Percentiles rank a stretch among this genome's conserved stretches.
phyloP scores from a whole-genome alignment of 92 coral and sea anemone genomes.

The Porites cylindrica region DNA sequence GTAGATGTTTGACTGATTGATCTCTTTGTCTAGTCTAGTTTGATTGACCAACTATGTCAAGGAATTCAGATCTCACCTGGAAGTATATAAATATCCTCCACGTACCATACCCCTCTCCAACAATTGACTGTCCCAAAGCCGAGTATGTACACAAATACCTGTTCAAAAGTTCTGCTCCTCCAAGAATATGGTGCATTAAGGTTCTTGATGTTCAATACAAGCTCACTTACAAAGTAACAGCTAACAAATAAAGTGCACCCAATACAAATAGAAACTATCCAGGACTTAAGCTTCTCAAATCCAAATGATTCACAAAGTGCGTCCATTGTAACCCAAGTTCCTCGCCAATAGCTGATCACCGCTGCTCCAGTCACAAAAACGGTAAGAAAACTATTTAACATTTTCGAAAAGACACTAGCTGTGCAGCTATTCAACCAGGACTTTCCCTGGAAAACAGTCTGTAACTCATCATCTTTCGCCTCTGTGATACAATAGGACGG shows the following conservation, averaged over 20 bases:
- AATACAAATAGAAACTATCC: not conserved
- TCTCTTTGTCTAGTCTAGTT: too few relatives aligned
- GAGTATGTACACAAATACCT: slow-evolving; percentile 60
- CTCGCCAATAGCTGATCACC: slow-evolving; percentile 79
- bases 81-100: slow-evolving; percentile 39
- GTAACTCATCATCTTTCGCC: slow-evolving; percentile 9
- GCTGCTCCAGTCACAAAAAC: slow-evolving; percentile 60
- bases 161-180: slow-evolving; percentile 38
- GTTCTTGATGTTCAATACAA: not conserved
- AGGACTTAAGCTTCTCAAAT: not conserved
- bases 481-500: slow-evolving; percentile 24
- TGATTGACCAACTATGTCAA: too few relatives aligned
- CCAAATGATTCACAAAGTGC: not conserved
- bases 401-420: not conserved
- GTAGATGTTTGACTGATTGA: too few relatives aligned
- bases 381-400: slow-evolving; percentile 58
- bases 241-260: not conserved
- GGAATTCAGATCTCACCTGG: not conserved
- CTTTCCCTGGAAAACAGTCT: not conserved
- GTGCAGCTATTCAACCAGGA: not conserved
- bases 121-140: slow-evolving; percentile 56
- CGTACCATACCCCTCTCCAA: slow-evolving; percentile 75
- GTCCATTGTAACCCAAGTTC: slow-evolving; percentile 66
- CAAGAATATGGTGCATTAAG: slow-evolving; percentile 12
- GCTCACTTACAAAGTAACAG: slow-evolving; percentile 8